A percentile compares a stretch with the other conserved stretches of the same genome.
These are phyloP conservation scores for Phyllostomus discolor DNA, from an alignment of 2,113 vertebrate species.

Conservation along the genomic window DNA sequence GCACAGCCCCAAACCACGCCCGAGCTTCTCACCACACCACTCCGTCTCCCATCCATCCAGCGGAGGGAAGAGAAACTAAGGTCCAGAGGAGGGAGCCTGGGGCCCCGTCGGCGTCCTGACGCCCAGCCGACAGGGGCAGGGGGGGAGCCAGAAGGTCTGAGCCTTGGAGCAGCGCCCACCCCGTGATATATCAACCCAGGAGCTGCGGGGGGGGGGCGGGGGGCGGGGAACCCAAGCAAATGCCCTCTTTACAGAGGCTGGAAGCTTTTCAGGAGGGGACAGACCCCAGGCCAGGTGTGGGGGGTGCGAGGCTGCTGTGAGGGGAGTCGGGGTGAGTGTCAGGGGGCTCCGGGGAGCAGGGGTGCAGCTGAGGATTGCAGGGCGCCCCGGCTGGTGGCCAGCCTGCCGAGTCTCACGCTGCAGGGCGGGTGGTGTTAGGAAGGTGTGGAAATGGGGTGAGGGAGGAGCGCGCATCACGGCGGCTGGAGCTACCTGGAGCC, in stretches of 20 bases:
- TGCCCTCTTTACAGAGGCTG: conserved; percentile 47
- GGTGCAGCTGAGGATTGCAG: neutral
- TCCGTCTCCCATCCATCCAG: neutral
- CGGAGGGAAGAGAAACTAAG: neutral
- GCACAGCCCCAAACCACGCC: neutral
- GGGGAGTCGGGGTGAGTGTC: neutral
- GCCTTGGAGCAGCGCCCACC: neutral
- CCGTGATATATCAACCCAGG: conserved; percentile 36
- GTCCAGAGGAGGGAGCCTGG: neutral
- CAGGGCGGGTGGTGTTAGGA: neutral
- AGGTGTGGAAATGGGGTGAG: neutral
- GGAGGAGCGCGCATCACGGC: neutral
- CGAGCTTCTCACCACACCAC: neutral
- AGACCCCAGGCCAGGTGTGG: neutral
- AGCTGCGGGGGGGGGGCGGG: neutral
- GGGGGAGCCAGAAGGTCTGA: neutral
- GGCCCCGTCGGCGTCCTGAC: neutral
- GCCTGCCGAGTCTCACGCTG: too few relatives aligned
- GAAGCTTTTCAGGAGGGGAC: neutral
- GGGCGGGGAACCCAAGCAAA: neutral
- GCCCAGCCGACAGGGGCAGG: neutral
- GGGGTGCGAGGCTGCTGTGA: neutral
- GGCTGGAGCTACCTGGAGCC: neutral
- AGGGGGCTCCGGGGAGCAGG: neutral
- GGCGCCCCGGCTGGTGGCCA: neutral